Evolutionary conservation across 2,113 vertebrate genomes (phyloP).

Genomic region (Talpa occidentalis): DNA sequence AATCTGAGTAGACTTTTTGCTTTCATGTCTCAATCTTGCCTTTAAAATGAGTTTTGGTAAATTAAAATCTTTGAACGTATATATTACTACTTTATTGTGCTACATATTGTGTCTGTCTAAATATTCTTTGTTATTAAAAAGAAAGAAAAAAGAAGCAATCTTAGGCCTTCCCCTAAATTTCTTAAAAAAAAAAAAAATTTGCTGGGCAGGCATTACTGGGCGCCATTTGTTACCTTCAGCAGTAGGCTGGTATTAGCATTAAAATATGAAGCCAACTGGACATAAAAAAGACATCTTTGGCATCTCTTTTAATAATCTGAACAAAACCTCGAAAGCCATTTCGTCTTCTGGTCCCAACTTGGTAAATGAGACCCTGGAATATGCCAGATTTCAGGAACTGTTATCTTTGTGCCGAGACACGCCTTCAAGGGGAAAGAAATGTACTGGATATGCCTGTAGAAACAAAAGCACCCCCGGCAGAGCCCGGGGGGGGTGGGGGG

Average conservation of each 20-base stretch:
- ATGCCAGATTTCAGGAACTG: neutral
- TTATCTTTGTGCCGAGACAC: neutral
- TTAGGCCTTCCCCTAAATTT: neutral
- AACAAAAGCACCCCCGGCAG: neutral
- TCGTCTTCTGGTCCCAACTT: constrained; percentile 36
- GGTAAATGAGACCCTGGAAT: neutral
- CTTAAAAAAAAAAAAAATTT: constrained; percentile 21
- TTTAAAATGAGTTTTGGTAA: constrained; percentile 71
- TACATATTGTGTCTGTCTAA: constrained; percentile 64
- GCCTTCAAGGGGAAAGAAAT: neutral
- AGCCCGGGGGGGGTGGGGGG: neutral
- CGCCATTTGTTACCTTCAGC: constrained; percentile 41
- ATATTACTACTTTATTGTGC: constrained; percentile 61
- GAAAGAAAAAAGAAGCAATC: neutral
- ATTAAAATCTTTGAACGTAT: constrained; percentile 46
- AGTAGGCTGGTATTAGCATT: constrained; percentile 20
- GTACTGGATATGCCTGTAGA: neutral
- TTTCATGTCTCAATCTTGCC: constrained; percentile 59
- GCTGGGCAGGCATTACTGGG: neutral
- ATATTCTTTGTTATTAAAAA: constrained; percentile 67
- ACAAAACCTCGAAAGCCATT: constrained; percentile 74
- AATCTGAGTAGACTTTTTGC: constrained; percentile 59
- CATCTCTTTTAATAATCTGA: constrained; percentile 65
- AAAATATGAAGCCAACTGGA: constrained; percentile 39
- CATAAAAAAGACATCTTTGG: constrained; percentile 34